These are phyloP conservation scores for Uropetala carovei DNA, from an alignment of 2,888 invertebrate species.

Conservation along the genomic window DNA sequence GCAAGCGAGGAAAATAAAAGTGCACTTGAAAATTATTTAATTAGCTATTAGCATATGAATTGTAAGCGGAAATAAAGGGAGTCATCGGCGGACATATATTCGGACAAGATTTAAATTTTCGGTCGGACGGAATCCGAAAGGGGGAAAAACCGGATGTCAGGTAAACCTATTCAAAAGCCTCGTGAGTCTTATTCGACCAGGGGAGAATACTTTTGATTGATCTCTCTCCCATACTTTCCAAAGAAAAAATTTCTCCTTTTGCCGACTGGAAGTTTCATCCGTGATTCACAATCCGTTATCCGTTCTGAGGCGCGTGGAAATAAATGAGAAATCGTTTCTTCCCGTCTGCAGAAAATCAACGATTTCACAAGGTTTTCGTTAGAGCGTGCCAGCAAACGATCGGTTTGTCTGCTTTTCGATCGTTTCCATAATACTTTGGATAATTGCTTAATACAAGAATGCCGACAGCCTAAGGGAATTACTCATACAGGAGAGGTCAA, in stretches of 20 bases:
- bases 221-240: no score
- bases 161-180: no score
- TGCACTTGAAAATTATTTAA: no score
- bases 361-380: neutral
- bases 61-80: no score
- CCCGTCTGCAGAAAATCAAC: slow-evolving; percentile 1
- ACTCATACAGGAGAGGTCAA: slow-evolving; percentile 13
- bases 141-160: no score
- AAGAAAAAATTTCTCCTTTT: neutral
- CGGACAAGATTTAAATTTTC: no score
- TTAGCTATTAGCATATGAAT: no score
- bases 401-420: neutral
- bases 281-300: neutral
- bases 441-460: slow-evolving; percentile 24
- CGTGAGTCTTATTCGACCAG: no score
- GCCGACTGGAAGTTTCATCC: neutral
- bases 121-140: no score
- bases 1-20: no score
- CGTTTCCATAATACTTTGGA: slow-evolving; percentile 31
- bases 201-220: no score
- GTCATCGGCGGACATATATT: no score
- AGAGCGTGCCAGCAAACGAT: neutral
- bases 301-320: neutral
- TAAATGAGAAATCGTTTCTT: slow-evolving; percentile 8
- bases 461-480: slow-evolving; percentile 6